Evolutionary conservation across 2,888 invertebrate species (phyloP).

Genomic region (Brachylomia viminalis): DNA sequence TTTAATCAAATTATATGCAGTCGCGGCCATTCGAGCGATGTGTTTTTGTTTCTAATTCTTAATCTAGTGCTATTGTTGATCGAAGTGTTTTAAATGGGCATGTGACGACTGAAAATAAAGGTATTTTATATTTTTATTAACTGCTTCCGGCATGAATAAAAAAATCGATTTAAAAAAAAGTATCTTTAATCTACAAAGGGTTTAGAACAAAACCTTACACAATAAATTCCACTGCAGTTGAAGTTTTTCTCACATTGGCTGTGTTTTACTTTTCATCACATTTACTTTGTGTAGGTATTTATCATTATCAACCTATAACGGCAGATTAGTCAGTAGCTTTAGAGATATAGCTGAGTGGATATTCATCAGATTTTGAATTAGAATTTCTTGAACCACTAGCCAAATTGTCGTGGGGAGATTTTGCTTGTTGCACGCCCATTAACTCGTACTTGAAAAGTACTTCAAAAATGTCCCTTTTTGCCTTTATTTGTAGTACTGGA

Average conservation of each 20-base stretch:
- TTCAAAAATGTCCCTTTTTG: slow-evolving; percentile 19
- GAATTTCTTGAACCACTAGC: background rate
- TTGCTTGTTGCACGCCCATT: slow-evolving; percentile 12
- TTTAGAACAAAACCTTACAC: background rate
- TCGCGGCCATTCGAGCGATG: too few species aligned
- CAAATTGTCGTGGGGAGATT: background rate
- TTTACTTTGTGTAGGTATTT: background rate
- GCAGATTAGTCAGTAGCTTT: background rate
- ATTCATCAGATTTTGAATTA: slow-evolving; percentile 4
- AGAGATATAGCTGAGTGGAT: background rate
- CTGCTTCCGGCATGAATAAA: background rate
- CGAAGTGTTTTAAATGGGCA: too few species aligned
- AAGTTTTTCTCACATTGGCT: background rate
- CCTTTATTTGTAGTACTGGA: slow-evolving; percentile 18
- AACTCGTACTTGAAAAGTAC: slow-evolving; percentile 22
- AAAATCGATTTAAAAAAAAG: background rate
- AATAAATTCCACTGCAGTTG: background rate
- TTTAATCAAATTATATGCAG: too few species aligned
- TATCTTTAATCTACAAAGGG: background rate
- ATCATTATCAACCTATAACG: background rate
- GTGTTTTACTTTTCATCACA: background rate
- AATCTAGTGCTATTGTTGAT: too few species aligned
- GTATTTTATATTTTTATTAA: too few species aligned
- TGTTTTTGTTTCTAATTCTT: too few species aligned
- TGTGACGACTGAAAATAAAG: too few species aligned